A percentile compares a stretch with the other conserved stretches of the same genome.
Evolutionary conservation across 2,797 vertebrate genomes (phyloP).

Genomic region (Muscicapa comitata): DNA sequence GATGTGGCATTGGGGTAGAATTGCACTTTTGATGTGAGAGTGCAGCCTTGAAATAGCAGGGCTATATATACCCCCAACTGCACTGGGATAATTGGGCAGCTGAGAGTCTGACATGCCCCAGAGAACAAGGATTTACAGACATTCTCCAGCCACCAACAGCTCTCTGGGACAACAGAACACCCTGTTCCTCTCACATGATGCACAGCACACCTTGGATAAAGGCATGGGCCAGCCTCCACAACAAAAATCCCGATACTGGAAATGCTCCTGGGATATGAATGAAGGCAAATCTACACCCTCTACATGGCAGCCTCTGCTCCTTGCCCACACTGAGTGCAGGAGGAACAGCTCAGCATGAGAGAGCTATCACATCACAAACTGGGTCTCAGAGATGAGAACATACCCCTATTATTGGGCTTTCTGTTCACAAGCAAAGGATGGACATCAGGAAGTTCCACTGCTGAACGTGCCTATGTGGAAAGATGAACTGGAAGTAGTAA

Average conservation of each 20-base stretch:
- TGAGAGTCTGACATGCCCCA: background rate
- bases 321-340: rapidly evolving
- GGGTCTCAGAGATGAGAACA: background rate
- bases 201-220: background rate
- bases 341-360: background rate
- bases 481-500: background rate
- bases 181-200: background rate
- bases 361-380: background rate
- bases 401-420: rapidly evolving
- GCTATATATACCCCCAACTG: background rate
- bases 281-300: background rate
- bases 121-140: background rate
- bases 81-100: background rate
- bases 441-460: background rate
- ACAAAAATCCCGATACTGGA: background rate
- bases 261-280: background rate
- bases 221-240: background rate
- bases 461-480: rapidly evolving
- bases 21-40: background rate
- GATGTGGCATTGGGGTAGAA: background rate
- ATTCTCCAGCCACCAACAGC: background rate
- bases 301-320: background rate
- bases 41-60: background rate
- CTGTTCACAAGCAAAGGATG: background rate
- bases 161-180: background rate